These are phyloP conservation scores for Aphidius ervi DNA, from an alignment of 1,140 invertebrate genomes.

Conservation along the genomic window DNA sequence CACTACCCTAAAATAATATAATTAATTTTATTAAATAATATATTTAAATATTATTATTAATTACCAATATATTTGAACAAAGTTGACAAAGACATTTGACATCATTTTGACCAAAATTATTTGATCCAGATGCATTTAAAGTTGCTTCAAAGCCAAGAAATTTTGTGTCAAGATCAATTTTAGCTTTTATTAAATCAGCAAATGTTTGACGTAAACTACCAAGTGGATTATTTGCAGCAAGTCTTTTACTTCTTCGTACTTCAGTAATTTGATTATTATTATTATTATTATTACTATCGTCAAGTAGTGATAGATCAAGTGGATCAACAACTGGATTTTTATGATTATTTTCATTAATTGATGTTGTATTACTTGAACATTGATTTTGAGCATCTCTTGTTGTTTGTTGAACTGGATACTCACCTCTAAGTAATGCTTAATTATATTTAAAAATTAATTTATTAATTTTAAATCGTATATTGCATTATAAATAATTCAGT, in stretches of 20 bases:
- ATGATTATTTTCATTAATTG: background rate
- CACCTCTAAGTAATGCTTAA: slow-evolving; percentile 15
- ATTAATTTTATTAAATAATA: too few species aligned
- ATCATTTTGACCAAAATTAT: slow-evolving; percentile 2
- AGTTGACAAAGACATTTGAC: slow-evolving; percentile 33
- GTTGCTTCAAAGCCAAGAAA: slow-evolving; percentile 38
- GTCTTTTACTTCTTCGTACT: slow-evolving; percentile 20
- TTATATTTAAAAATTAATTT: background rate
- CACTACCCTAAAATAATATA: background rate
- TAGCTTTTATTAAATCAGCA: slow-evolving; percentile 39
- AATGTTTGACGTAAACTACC: slow-evolving; percentile 32
- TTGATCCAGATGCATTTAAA: slow-evolving; percentile 22
- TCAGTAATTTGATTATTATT: background rate
- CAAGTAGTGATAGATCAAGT: slow-evolving; percentile 22
- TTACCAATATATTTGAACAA: slow-evolving; percentile 36
- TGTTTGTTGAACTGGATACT: slow-evolving; percentile 1
- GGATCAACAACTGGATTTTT: slow-evolving; percentile 14
- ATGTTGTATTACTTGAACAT: background rate
- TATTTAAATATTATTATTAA: too few species aligned
- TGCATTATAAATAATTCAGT: background rate
- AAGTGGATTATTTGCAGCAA: slow-evolving; percentile 13
- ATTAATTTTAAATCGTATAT: background rate
- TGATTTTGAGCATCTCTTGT: slow-evolving; percentile 1
- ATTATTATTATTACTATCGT: slow-evolving; percentile 20
- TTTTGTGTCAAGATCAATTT: slow-evolving; percentile 41